Percentiles rank a stretch among this genome's conserved stretches.
Conservation (phyloP, 2,888 invertebrate genomes). For the Drosophila niveifrons region DNA sequence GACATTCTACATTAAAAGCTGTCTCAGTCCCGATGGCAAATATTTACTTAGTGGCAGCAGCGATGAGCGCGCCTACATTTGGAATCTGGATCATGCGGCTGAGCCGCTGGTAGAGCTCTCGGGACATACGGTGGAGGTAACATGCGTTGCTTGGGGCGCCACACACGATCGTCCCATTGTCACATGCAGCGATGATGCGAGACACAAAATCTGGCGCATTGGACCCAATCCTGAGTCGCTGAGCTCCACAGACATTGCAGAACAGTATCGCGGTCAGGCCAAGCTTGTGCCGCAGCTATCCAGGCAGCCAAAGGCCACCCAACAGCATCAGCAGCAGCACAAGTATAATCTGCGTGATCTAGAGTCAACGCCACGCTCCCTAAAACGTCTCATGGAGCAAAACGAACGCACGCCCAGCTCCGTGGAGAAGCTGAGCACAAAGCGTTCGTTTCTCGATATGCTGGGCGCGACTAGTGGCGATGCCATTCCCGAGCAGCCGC, state of each 20-base stretch:
- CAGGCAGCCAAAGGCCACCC: slow-evolving; percentile 32
- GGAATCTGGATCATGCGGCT: slow-evolving; percentile 89
- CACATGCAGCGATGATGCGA: slow-evolving; percentile 94
- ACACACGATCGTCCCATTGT: slow-evolving; percentile 88
- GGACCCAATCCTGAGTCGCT: slow-evolving; percentile 87
- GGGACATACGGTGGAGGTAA: slow-evolving; percentile 94
- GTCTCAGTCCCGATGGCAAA: slow-evolving; percentile 91
- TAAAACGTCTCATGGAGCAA: slow-evolving; percentile 85
- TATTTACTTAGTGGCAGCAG: slow-evolving; percentile 96
- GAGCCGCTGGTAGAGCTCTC: slow-evolving; percentile 89
- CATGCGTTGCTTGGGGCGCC: slow-evolving; percentile 93
- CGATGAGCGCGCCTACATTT: slow-evolving; percentile 94
- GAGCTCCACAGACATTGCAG: slow-evolving; percentile 81
- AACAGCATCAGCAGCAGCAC: slow-evolving; percentile 66
- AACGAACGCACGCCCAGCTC: slow-evolving; percentile 82
- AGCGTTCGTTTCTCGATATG: slow-evolving; percentile 84
- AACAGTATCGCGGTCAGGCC: slow-evolving; percentile 86
- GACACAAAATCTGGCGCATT: slow-evolving; percentile 91
- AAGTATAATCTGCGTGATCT: slow-evolving; percentile 82
- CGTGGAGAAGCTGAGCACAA: slow-evolving; percentile 78
- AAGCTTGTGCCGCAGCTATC: slow-evolving; percentile 84
- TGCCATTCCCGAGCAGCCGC: slow-evolving; percentile 54
- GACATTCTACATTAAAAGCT: slow-evolving; percentile 94
- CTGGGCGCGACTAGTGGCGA: slow-evolving; percentile 66
- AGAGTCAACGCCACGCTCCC: slow-evolving; percentile 86